A percentile compares a stretch with the other conserved stretches of the same genome.
These are phyloP conservation scores for Cisticola juncidis DNA, from an alignment of 2,113 vertebrate species.

Conservation along the genomic window DNA sequence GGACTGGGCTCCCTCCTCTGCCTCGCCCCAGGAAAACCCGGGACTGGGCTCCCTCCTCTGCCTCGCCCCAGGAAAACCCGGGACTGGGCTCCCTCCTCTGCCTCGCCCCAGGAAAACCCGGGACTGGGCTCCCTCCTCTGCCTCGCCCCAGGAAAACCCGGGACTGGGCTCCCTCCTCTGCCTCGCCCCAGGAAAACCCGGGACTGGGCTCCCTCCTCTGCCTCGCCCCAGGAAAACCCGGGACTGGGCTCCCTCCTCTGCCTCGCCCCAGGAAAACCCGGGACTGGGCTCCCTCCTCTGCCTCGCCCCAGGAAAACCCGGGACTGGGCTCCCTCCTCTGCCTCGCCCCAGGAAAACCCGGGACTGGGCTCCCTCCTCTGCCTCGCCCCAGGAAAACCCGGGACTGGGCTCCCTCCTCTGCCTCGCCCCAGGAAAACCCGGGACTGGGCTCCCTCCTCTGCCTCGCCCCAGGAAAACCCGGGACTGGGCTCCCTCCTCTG, in stretches of 20 bases:
- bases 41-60: no score
- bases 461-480: no score
- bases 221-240: conserved; percentile 5
- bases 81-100: no score
- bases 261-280: no score
- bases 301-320: no score
- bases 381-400: no score
- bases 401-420: conserved; percentile 57
- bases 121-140: no score
- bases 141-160: neutral
- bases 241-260: conserved; percentile 57
- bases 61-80: neutral
- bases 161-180: no score
- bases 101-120: neutral
- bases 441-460: conserved; percentile 57
- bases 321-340: conserved; percentile 57
- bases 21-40: neutral
- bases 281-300: conserved; percentile 57
- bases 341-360: no score
- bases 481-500: conserved; percentile 57
- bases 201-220: no score
- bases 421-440: no score
- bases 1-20: no score
- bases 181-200: neutral
- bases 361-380: conserved; percentile 57